These are phyloP conservation scores for Musca vetustissima DNA, from an alignment of 1,140 invertebrate species.

Conservation along the genomic window DNA sequence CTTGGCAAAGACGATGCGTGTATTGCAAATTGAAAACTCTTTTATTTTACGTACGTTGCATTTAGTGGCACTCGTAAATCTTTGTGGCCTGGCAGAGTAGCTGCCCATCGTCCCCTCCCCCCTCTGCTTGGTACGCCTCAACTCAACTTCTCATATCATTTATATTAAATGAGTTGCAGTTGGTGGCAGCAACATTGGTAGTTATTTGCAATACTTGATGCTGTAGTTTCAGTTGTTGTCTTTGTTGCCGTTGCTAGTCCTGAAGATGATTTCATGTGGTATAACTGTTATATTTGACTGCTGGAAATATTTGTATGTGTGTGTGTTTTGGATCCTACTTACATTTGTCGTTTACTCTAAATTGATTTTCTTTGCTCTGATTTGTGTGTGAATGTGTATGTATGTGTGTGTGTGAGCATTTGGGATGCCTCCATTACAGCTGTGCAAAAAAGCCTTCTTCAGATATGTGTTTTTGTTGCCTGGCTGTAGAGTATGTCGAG, in stretches of 20 bases:
- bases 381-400: background rate
- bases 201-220: background rate
- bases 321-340: background rate
- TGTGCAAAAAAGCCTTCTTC: background rate
- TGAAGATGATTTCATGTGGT: background rate
- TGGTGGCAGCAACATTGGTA: background rate
- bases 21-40: too few relatives aligned
- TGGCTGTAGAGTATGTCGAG: too few relatives aligned
- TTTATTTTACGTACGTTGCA: too few relatives aligned
- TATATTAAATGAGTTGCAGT: slow-evolving; percentile 12
- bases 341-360: slow-evolving; percentile 6
- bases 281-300: slow-evolving; percentile 3
- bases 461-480: background rate
- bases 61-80: slow-evolving; percentile 16
- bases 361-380: slow-evolving; percentile 19
- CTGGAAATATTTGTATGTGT: background rate
- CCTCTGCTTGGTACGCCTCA: background rate
- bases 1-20: too few relatives aligned
- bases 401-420: background rate
- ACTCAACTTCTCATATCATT: too few relatives aligned
- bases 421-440: background rate
- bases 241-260: background rate
- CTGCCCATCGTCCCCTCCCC: too few relatives aligned
- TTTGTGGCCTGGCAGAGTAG: background rate
- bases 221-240: background rate